Base-by-base conservation (phyloP, 92 coral and sea anemone species). In the Micromussa lordhowensis region DNA sequence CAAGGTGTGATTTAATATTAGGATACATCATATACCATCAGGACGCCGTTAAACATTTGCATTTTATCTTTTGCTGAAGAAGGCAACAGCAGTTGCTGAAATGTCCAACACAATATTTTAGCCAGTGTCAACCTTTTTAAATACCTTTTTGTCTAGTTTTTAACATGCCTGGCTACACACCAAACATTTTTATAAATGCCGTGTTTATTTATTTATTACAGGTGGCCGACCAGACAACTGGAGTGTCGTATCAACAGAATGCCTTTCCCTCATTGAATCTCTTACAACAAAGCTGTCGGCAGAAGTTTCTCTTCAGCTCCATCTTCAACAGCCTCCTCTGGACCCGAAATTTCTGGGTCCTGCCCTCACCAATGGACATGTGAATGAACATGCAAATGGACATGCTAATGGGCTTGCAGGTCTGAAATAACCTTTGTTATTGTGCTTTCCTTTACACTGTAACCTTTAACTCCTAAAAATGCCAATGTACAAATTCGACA, bases 181-280 rank as follows among this genome's bases (percentile, higher is more conserved):
- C n/a, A n/a, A n/a, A n/a, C n/a, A n/a, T n/a, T n/a, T n/a, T n/a
- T n/a, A n/a, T n/a, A n/a, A n/a, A n/a, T n/a, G n/a, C n/a, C n/a
- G n/a, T n/a, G n/a, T n/a, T n/a, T n/a, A n/a, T n/a, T n/a, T n/a
- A n/a, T n/a, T n/a, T n/a, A n/a, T n/a, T n/a, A n/a, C n/a, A 98
- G 99, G 99, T 28, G 99, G 99, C 55, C 82, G 98, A 53, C 98
- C 99, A 16, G 92, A 92, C 8, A 96, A 96, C 88, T 98, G 99
- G 99, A 90, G 89, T 36, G 83, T 81, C 78, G 73, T 98, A 18
- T 93, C 92, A 1, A 92, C 94, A 61, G 99, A 98, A 73, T 98
- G 99, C 61, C 91, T 98, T 63, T 81, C 87, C 59, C 87, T 94
- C 22, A 81, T 98, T 17, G 91, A 93, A 59, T 84, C 86, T 12